phyloP scores from a whole-genome alignment of 2,113 vertebrate species.

The Hemiscyllium ocellatum region DNA sequence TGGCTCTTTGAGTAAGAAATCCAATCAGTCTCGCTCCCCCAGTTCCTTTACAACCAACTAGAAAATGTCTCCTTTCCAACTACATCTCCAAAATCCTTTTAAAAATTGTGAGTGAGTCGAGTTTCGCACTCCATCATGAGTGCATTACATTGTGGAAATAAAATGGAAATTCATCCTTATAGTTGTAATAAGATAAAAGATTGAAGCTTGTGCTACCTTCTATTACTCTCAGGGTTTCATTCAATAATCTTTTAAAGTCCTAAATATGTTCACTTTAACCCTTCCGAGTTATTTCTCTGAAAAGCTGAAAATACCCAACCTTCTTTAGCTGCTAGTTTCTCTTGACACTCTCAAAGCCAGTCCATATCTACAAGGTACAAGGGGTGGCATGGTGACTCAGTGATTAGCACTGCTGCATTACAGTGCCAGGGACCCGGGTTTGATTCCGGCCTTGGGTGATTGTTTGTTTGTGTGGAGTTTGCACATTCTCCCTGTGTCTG shows the following conservation, averaged over 20 bases:
- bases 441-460: too few species aligned
- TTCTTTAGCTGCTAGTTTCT: background rate
- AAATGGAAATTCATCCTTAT: background rate
- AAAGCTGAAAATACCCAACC: background rate
- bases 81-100: background rate
- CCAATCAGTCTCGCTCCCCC: background rate
- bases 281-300: background rate
- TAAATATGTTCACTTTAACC: background rate
- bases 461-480: too few species aligned
- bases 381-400: too few species aligned
- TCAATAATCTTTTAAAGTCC: background rate
- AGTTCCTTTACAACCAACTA: background rate
- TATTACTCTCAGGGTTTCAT: background rate
- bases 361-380: too few species aligned
- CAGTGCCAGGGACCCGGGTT: too few species aligned
- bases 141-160: background rate
- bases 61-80: background rate
- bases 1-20: background rate
- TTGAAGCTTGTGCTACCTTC: background rate
- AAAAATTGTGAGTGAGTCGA: background rate
- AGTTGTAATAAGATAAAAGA: background rate
- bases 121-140: background rate
- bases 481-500: too few species aligned
- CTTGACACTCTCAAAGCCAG: background rate
- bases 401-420: too few species aligned